Percentiles rank a stretch among this genome's conserved stretches.
These are phyloP conservation scores for Caracal caracal DNA, from an alignment of 2,113 vertebrate species.

Conservation along the genomic window DNA sequence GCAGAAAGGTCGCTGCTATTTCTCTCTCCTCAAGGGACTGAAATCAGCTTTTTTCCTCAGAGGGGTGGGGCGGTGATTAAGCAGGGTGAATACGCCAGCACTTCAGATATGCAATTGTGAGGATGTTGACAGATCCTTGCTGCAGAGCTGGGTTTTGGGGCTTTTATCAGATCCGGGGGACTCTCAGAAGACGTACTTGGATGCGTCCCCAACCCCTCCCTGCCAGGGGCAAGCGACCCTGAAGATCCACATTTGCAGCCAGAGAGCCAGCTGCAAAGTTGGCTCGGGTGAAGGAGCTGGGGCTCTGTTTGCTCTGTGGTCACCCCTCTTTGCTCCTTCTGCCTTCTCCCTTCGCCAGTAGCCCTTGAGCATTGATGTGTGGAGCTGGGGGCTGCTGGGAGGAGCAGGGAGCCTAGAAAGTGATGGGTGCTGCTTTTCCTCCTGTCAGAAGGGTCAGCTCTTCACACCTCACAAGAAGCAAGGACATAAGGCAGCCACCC, in stretches of 20 bases:
- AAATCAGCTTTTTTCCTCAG: slow-evolving; percentile 33
- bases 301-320: background rate
- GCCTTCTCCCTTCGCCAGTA: background rate
- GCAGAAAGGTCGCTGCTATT: slow-evolving; percentile 32
- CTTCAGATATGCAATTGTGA: background rate
- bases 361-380: background rate
- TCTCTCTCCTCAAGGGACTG: slow-evolving; percentile 33
- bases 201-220: background rate
- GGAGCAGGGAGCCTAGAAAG: background rate
- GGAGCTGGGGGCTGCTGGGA: background rate
- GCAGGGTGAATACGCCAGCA: background rate
- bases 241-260: background rate
- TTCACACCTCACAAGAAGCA: background rate
- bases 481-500: background rate
- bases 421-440: background rate
- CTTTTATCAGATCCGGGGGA: background rate
- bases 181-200: background rate
- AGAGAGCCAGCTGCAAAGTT: background rate
- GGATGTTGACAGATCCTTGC: slow-evolving; percentile 34
- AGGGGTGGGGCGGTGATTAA: slow-evolving; percentile 60
- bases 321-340: too few species aligned
- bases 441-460: background rate
- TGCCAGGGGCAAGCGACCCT: background rate
- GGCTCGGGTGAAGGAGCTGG: background rate
- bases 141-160: background rate